Evolutionary conservation across 2,113 vertebrate species (phyloP).

Genomic region (Ramphastos sulfuratus): DNA sequence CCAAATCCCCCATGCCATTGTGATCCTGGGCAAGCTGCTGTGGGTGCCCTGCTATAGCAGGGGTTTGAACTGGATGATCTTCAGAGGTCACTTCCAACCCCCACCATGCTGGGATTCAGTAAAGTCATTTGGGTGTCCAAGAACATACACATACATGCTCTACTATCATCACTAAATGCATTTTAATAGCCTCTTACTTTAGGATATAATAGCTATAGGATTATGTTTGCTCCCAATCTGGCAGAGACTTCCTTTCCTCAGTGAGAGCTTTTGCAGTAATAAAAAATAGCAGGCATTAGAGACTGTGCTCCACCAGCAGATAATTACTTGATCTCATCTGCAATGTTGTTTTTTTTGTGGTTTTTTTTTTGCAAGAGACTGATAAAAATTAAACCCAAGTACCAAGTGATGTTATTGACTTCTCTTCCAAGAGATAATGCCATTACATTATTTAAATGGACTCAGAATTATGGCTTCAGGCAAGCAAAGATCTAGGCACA

Average conservation of each 20-base stretch:
- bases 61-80: too few relatives aligned
- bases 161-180: neutral
- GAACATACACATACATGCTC: neutral
- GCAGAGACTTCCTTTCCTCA: neutral
- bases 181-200: conserved; percentile 50
- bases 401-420: neutral
- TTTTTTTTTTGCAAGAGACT: neutral
- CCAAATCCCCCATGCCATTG: too few relatives aligned
- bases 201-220: neutral
- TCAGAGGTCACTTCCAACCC: too few relatives aligned
- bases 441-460: neutral
- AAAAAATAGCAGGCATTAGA: neutral
- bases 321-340: neutral
- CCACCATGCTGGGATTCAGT: neutral
- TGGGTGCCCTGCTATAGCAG: too few relatives aligned
- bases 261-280: conserved; percentile 1
- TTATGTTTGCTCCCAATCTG: neutral
- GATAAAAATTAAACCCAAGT: neutral
- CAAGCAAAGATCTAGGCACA: neutral
- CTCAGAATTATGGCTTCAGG: neutral
- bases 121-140: neutral
- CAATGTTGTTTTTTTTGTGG: too few relatives aligned
- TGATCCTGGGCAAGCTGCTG: too few relatives aligned
- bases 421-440: neutral
- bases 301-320: neutral